Evolutionary conservation across 1,140 invertebrate genomes (phyloP), one percentile per base, ranked within the genome.

Genomic region (roundworm (Caenorhabditis elegans)): DNA sequence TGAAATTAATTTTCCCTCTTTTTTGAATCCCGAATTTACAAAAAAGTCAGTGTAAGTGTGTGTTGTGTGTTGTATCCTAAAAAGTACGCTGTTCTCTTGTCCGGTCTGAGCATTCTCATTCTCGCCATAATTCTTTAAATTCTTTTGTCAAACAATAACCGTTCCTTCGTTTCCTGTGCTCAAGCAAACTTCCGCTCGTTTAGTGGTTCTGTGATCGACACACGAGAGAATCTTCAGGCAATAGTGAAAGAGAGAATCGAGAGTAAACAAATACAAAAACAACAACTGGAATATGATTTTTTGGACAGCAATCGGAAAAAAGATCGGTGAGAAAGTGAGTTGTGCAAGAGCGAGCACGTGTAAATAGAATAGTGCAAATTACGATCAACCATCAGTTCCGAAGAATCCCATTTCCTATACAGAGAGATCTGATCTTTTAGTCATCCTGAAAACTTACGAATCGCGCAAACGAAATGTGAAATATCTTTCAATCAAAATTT

Each of bases 241-340:
- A 60, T 34, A 60, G 60, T 10, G 60, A 70, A 8, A 8, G n/a
- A 2, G 26, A 43, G n/a, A 28, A 39, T 4, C 6, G n/a, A 11
- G 34, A 70, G 53, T 24, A 43, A 39, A 39, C 60, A 70, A 36
- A 70, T 22, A 65, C 11, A 70, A 53, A 70, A 70, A 70, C 60
- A 70, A 70, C 60, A 70, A 70, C 60, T 70, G 34, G 60, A 70
- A 70, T 70, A 39, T 70, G 60, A 70, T 70, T 70, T 70, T 43
- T 70, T 70, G 60, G 34, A 70, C 60, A 70, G 26, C 26, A 70
- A 70, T 70, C 60, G 34, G 60, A 70, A 22, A 26, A 70, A 31
- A 24, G 26, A 10, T 34, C n/a, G 22, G 55, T 60, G 55, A n/a
- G 15, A 28, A 28, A 26, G 11, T 53, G 22, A 43, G 15, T 60